phyloP scores from a whole-genome alignment of 2,888 invertebrate species.

The Julus scanicus region DNA sequence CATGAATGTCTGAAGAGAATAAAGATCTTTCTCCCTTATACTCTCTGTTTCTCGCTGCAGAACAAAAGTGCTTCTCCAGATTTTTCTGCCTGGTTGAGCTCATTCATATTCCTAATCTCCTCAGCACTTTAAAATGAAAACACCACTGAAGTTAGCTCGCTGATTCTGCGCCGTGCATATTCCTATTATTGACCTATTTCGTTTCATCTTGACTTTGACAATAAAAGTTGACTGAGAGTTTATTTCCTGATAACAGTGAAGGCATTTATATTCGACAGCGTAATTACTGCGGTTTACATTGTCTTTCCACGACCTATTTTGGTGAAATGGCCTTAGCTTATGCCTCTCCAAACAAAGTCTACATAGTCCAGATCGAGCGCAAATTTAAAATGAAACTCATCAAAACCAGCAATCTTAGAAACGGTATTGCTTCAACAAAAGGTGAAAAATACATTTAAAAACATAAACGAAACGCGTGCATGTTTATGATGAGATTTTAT shows the following conservation, averaged over 20 bases:
- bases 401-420: neutral
- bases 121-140: slow-evolving; percentile 51
- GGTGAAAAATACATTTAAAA: neutral
- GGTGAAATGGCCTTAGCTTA: neutral
- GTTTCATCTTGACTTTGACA: slow-evolving; percentile 49
- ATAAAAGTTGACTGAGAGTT: slow-evolving; percentile 52
- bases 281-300: slow-evolving; percentile 47
- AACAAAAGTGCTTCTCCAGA: slow-evolving; percentile 47
- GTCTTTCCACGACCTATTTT: slow-evolving; percentile 20
- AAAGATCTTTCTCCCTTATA: slow-evolving; percentile 41
- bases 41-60: slow-evolving; percentile 27
- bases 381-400: neutral
- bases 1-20: slow-evolving; percentile 49
- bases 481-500: no score
- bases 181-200: slow-evolving; percentile 49
- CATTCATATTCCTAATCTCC: slow-evolving; percentile 52
- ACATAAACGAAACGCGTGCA: neutral
- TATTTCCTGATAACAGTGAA: slow-evolving; percentile 48
- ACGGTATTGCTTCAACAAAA: neutral
- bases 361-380: neutral
- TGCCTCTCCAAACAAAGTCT: neutral
- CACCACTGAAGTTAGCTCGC: neutral
- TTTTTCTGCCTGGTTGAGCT: slow-evolving; percentile 50
- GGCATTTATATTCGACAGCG: slow-evolving; percentile 51
- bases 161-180: slow-evolving; percentile 24